Evolutionary conservation across 2,888 invertebrate species (phyloP).

Genomic region (Drosophila atripex): DNA sequence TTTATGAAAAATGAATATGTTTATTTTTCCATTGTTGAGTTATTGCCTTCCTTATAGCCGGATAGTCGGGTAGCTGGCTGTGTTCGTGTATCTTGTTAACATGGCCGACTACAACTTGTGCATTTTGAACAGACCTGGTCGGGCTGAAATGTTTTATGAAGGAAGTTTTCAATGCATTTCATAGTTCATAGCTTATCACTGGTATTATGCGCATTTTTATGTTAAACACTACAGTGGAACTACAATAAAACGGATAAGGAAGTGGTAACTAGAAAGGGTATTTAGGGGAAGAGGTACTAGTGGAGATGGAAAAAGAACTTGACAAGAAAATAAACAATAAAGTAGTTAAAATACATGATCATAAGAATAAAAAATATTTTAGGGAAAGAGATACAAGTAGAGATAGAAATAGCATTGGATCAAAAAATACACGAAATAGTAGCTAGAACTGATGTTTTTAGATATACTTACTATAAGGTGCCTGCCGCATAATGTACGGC

Average conservation of each 20-base stretch:
- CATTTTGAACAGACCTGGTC: conserved; percentile 20
- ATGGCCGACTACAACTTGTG: conserved; percentile 26
- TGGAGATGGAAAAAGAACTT: too few relatives aligned
- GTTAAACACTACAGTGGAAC: neutral
- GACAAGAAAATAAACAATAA: too few relatives aligned
- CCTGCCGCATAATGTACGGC: too few relatives aligned
- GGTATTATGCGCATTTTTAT: conserved; percentile 4
- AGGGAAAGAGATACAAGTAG: too few relatives aligned
- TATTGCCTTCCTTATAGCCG: conserved; percentile 31
- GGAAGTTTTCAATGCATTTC: conserved; percentile 18
- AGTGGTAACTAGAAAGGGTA: neutral
- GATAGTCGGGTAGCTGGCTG: too few relatives aligned
- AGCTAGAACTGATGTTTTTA: too few relatives aligned
- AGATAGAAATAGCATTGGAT: too few relatives aligned
- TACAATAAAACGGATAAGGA: neutral
- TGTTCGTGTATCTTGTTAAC: conserved; percentile 30
- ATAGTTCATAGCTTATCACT: conserved; percentile 7
- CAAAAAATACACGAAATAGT: too few relatives aligned
- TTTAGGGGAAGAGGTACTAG: neutral
- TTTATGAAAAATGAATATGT: conserved; percentile 26
- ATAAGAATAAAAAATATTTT: too few relatives aligned
- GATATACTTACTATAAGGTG: too few relatives aligned
- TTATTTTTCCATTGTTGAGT: conserved; percentile 18
- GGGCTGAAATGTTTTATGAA: conserved; percentile 15
- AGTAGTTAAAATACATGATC: too few relatives aligned